Evolutionary conservation across 2,113 vertebrate species (phyloP), one percentile per base, ranked within the genome.

Genomic region (Cyanocitta stelleri): DNA sequence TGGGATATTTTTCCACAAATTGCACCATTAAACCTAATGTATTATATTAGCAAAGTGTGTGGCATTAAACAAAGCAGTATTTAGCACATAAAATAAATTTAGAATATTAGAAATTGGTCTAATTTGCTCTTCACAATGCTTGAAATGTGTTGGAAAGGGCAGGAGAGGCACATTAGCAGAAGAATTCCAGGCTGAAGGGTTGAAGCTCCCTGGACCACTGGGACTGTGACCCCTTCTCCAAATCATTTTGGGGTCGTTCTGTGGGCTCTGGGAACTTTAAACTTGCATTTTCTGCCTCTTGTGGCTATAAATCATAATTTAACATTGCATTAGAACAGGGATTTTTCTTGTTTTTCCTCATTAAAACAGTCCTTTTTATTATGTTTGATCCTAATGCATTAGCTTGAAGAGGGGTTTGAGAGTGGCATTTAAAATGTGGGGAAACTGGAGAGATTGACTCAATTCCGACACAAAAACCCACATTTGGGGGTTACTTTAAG

Each of bases 111-210:
- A 68, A 15, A 49, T 23, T 33, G 32, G 58, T 73, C 10, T 79
- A 5, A 3, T 91, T 91, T 91, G 76, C 78, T 78, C 51, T 93
- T 78, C 63, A 16, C 61, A 81, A 21, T 30, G 29, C 22, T 77
- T 35, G 10, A 85, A 77, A 64, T 35, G 11, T 26, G 27, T 35
- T 35, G 43, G 55, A 22, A 90, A 80, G 35, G 1, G 27, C 66
- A 20, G 16, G 80, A 54, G 30, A 81, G 71, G 30, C 55, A 55
- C 30, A 51, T 69, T 33, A 71, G n/a, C 18, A 33, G 48, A 37
- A 88, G 32, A 52, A 91, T 87, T 89, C 44, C 44, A 71, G 56
- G 30, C 61, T 55, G 61, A 87, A 85, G 77, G 89, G 74, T 85
- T 64, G 86, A 91, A 74, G 56, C 33, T 96, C 43, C 74, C 73